Conservation (phyloP, 2,113 vertebrate genomes). For the Acrocephalus arundinaceus region DNA sequence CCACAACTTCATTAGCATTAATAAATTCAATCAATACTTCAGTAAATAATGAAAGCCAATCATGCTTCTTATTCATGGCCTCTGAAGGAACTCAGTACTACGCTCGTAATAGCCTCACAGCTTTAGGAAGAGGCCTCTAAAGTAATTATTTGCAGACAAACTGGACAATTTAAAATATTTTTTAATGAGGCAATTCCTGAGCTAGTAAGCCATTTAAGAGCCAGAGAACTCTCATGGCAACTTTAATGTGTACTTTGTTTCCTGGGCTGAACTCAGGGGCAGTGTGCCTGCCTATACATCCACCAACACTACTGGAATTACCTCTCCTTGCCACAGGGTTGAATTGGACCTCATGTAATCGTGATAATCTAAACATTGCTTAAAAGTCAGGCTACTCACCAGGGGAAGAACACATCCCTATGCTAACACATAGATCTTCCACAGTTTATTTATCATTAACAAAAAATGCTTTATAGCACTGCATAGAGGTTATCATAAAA, state of each 20-base stretch:
- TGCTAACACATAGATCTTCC: slow-evolving; percentile 63
- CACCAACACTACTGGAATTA: background rate
- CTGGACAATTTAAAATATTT: background rate
- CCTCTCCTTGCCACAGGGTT: background rate
- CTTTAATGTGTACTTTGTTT: background rate
- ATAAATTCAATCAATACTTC: slow-evolving; percentile 20
- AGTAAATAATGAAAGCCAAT: background rate
- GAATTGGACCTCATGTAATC: background rate
- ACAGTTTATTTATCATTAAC: slow-evolving; percentile 74
- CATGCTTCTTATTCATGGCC: background rate
- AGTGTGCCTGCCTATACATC: background rate
- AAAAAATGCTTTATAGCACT: slow-evolving; percentile 77
- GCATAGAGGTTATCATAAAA: slow-evolving; percentile 80
- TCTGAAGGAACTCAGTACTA: background rate
- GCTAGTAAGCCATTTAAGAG: background rate
- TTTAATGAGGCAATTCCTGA: background rate
- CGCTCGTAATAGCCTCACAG: background rate
- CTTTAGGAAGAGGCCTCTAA: background rate
- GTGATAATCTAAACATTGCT: slow-evolving; percentile 44
- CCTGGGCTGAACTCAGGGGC: background rate
- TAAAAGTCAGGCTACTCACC: slow-evolving; percentile 47
- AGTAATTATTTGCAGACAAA: background rate
- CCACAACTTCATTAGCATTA: background rate
- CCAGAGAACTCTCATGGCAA: background rate
- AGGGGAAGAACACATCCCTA: slow-evolving; percentile 24